Evolutionary conservation across 2,888 invertebrate genomes (phyloP).

Genomic region (Melanchra persicariae): DNA sequence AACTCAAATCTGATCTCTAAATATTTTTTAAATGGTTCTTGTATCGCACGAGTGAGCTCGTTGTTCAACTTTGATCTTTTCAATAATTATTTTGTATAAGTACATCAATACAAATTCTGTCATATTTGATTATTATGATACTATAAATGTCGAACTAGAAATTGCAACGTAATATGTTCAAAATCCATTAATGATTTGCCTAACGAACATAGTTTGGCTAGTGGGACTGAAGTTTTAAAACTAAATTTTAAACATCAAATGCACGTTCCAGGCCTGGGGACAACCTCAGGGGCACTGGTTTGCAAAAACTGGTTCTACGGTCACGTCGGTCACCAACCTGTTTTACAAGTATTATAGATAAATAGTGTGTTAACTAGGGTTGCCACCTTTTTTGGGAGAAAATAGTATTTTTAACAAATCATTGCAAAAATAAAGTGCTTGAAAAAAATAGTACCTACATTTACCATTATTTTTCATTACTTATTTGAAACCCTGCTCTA

Average conservation of each 20-base stretch:
- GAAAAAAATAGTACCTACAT: too few relatives aligned
- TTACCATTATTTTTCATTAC: too few relatives aligned
- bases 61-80: constrained; percentile 1
- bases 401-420: too few relatives aligned
- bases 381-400: too few relatives aligned
- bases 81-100: too few relatives aligned
- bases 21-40: background rate
- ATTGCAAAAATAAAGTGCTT: too few relatives aligned
- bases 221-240: background rate
- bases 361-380: too few relatives aligned
- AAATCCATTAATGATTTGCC: background rate
- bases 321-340: constrained; percentile 33
- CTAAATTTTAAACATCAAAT: constrained; percentile 1
- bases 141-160: too few relatives aligned
- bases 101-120: background rate
- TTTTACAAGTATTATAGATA: constrained; percentile 6
- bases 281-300: constrained; percentile 20
- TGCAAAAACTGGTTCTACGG: constrained; percentile 40
- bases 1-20: background rate
- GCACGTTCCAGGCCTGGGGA: background rate
- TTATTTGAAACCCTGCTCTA: too few relatives aligned
- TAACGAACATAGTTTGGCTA: background rate
- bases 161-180: background rate
- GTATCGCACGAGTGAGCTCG: background rate
- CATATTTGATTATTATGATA: background rate